These are phyloP conservation scores for Tragelaphus oryx DNA, from an alignment of 2,797 vertebrate species.

Conservation along the genomic window DNA sequence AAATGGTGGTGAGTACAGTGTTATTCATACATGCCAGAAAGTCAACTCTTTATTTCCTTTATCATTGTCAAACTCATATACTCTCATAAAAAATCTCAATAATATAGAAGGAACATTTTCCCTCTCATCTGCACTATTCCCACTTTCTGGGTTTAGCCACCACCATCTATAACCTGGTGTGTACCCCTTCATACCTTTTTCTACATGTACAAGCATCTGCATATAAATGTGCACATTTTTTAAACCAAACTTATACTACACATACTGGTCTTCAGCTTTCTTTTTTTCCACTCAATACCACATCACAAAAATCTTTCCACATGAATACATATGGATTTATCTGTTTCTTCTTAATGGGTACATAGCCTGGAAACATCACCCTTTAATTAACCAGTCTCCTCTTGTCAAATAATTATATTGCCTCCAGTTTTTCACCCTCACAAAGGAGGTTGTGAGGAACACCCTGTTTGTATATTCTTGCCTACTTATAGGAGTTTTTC, in stretches of 20 bases:
- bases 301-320: not conserved
- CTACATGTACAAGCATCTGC: not conserved
- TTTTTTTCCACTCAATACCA: not conserved
- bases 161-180: not conserved
- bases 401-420: not conserved
- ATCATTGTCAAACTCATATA: not conserved
- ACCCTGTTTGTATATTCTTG: not conserved
- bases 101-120: not conserved
- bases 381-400: not conserved
- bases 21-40: not conserved
- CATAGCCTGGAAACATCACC: not conserved
- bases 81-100: not conserved
- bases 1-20: not conserved
- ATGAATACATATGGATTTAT: not conserved
- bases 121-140: not conserved
- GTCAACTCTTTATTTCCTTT: not conserved
- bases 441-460: not conserved
- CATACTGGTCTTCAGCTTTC: not conserved
- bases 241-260: not conserved
- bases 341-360: not conserved
- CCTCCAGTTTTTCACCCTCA: not conserved
- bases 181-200: slow-evolving; percentile 6
- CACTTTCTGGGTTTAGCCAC: not conserved
- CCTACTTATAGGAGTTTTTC: not conserved
- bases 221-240: not conserved